Conservation (phyloP, 2,797 vertebrate genomes). For the Gymnoscopelus braueri region DNA sequence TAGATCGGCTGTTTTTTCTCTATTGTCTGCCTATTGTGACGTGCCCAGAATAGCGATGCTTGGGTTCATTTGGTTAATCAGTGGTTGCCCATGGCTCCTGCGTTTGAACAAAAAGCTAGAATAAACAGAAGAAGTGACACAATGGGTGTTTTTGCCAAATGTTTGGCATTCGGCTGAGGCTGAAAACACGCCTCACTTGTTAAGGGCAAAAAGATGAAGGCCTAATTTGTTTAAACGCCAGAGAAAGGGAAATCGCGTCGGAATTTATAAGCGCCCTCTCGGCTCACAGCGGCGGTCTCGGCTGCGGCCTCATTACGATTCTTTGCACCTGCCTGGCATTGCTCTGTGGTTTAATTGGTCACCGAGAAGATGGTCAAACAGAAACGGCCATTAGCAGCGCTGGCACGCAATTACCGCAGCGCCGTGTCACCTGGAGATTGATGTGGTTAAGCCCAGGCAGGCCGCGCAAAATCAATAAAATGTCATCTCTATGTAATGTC, state of each 20-base stretch:
- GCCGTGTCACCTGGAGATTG: constrained; percentile 72
- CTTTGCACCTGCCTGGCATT: constrained; percentile 54
- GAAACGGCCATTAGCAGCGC: constrained; percentile 62
- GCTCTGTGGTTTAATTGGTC: constrained; percentile 64
- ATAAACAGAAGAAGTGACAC: not conserved
- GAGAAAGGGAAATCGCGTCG: constrained; percentile 33
- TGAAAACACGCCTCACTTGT: constrained; percentile 19
- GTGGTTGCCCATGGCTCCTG: too few relatives aligned
- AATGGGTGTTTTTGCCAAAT: not conserved
- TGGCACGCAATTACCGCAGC: constrained; percentile 62
- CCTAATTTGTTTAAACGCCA: constrained; percentile 25
- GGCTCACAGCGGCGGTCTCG: too few relatives aligned
- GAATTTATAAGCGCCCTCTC: constrained; percentile 21
- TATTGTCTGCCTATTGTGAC: too few relatives aligned
- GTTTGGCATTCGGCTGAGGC: constrained; percentile 16
- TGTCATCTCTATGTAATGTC: constrained; percentile 72
- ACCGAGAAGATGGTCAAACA: constrained; percentile 63
- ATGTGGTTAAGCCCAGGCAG: constrained; percentile 64
- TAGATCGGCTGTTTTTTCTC: too few relatives aligned
- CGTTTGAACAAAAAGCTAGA: not conserved
- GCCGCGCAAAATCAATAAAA: constrained; percentile 77
- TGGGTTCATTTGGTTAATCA: too few relatives aligned
- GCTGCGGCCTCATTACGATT: constrained; percentile 66
- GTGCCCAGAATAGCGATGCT: too few relatives aligned
- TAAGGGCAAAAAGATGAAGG: constrained; percentile 35